Percentiles rank a stretch among this genome's conserved stretches.
phyloP scores from a whole-genome alignment of 2,888 invertebrate species.

The Sclerodermus sp. region DNA sequence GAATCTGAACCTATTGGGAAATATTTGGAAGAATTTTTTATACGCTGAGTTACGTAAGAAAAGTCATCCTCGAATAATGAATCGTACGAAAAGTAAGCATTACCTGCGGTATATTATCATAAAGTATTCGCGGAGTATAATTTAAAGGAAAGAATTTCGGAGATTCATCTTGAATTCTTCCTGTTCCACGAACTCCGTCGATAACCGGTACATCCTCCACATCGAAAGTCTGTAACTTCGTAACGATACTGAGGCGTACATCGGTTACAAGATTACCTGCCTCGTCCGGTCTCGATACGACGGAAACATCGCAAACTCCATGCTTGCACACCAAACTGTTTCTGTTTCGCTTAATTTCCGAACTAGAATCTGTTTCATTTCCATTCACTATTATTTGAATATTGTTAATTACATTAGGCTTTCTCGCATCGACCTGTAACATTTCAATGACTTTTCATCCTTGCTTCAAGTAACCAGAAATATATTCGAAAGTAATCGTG shows the following conservation, averaged over 20 bases:
- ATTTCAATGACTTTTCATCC: no score
- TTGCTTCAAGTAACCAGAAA: no score
- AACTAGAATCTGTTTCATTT: conserved; percentile 16
- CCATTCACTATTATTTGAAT: conserved; percentile 31
- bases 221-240: conserved; percentile 21
- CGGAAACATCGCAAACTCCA: conserved; percentile 30
- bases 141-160: conserved; percentile 12
- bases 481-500: no score
- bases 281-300: conserved; percentile 21
- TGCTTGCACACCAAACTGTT: conserved; percentile 23
- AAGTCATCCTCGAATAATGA: background rate
- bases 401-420: conserved; percentile 27
- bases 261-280: conserved; percentile 34
- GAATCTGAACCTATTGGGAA: conserved; percentile 19
- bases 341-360: background rate
- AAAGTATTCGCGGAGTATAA: conserved; percentile 9
- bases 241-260: conserved; percentile 32
- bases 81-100: background rate
- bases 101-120: conserved; percentile 36
- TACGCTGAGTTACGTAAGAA: background rate
- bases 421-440: conserved; percentile 9
- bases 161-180: conserved; percentile 7
- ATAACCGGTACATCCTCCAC: conserved; percentile 36
- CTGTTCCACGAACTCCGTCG: conserved; percentile 31
- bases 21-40: background rate